Conservation (phyloP, 2,113 vertebrate species). For the Furnarius figulus region DNA sequence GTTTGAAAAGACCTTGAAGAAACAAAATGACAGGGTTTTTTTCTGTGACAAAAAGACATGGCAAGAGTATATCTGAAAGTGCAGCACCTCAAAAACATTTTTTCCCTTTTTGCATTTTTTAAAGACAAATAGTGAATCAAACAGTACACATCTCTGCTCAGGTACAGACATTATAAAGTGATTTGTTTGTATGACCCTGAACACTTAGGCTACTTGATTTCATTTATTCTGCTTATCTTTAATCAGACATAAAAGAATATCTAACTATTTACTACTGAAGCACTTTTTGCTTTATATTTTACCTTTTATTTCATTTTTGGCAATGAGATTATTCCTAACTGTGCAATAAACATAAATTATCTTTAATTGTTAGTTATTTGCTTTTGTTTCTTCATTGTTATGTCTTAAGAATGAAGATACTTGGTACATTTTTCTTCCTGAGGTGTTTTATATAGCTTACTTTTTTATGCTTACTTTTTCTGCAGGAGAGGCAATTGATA, state of each 20-base stretch:
- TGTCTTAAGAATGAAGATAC: neutral
- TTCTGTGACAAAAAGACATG: neutral
- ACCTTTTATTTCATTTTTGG: neutral
- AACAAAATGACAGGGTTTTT: neutral
- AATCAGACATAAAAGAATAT: neutral
- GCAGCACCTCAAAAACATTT: neutral
- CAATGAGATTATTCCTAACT: neutral
- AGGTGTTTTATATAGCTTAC: neutral
- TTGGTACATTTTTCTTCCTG: neutral
- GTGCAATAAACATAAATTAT: neutral
- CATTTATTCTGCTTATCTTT: neutral
- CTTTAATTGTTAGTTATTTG: neutral
- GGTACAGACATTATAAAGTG: neutral
- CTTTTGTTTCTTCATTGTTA: neutral
- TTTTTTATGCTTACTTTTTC: neutral
- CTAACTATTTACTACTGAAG: neutral
- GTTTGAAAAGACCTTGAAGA: neutral
- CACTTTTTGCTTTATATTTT: neutral
- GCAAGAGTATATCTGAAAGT: neutral
- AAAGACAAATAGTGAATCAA: neutral
- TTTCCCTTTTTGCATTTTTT: neutral
- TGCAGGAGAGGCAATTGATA: constrained; percentile 81
- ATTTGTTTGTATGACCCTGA: neutral
- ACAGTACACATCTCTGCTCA: neutral
- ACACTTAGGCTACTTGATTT: neutral